A percentile compares a stretch with the other conserved stretches of the same genome.
phyloP scores from a whole-genome alignment of 2,797 vertebrate species.

The Simalia tracyae region DNA sequence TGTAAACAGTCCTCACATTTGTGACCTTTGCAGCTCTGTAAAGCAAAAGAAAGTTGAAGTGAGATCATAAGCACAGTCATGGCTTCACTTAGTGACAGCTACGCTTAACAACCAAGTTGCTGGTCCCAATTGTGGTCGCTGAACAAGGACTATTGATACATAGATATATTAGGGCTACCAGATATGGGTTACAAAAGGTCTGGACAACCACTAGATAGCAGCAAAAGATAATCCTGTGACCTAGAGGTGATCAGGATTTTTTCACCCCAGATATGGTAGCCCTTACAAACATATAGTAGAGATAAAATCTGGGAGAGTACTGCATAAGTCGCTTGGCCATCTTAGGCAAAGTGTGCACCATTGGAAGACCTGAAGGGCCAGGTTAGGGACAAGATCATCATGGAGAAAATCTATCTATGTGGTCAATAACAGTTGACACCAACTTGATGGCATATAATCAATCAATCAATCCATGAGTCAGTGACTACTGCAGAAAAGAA shows the following conservation, averaged over 20 bases:
- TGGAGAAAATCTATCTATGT: not conserved
- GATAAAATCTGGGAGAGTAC: not conserved
- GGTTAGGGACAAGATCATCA: not conserved
- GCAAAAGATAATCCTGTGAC: not conserved
- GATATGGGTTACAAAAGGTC: not conserved
- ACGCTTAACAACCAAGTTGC: not conserved
- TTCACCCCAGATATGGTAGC: too few relatives aligned
- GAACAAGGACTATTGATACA: not conserved
- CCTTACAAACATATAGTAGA: not conserved
- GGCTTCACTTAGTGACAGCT: not conserved
- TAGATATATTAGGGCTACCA: not conserved
- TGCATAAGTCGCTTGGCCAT: not conserved
- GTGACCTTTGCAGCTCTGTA: not conserved
- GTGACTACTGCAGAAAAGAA: not conserved
- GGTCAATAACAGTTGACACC: not conserved
- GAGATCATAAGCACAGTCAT: not conserved
- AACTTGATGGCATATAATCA: not conserved
- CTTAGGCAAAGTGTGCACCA: not conserved
- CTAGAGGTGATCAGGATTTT: not conserved
- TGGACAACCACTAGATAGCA: not conserved
- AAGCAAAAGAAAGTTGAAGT: not conserved
- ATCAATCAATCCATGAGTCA: not conserved
- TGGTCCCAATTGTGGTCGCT: not conserved
- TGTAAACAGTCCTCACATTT: not conserved
- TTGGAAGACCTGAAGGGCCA: not conserved